Evolutionary conservation across 2,797 vertebrate species (phyloP).

Genomic region (Coregonus ussuriensis): DNA sequence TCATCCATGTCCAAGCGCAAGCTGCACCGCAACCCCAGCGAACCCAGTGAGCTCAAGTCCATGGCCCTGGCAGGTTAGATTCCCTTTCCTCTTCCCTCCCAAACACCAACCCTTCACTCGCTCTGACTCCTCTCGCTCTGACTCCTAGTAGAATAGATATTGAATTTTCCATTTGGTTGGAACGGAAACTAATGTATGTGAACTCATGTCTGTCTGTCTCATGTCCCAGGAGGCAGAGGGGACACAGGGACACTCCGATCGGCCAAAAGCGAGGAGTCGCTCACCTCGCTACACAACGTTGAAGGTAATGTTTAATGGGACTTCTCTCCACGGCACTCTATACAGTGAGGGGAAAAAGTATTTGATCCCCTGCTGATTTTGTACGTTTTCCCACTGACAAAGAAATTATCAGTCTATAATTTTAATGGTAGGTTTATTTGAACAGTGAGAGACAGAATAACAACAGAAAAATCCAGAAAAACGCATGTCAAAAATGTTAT

Average conservation of each 20-base stretch:
- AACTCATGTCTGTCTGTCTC: background rate
- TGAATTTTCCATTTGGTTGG: background rate
- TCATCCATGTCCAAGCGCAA: constrained; percentile 90
- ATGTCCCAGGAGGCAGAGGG: constrained; percentile 84
- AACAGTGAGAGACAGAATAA: no score
- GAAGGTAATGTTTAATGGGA: constrained; percentile 79
- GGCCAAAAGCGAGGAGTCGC: constrained; percentile 98
- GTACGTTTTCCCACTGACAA: no score
- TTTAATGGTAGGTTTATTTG: no score
- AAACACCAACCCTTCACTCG: background rate
- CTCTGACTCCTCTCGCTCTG: background rate
- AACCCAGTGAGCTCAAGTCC: constrained; percentile 93
- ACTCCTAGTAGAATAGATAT: background rate
- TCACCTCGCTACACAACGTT: constrained; percentile 94
- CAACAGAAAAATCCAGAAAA: no score
- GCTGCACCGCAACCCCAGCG: constrained; percentile 93
- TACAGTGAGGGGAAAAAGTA: no score
- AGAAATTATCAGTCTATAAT: no score
- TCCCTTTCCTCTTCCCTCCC: background rate
- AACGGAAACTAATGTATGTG: background rate
- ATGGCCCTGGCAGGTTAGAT: constrained; percentile 87
- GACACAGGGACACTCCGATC: constrained; percentile 92
- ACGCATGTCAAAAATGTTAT: no score
- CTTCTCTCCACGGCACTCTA: background rate
- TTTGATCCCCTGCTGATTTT: no score